These are phyloP conservation scores for Parelbella ahira DNA, from an alignment of 2,888 invertebrate species.

Conservation along the genomic window DNA sequence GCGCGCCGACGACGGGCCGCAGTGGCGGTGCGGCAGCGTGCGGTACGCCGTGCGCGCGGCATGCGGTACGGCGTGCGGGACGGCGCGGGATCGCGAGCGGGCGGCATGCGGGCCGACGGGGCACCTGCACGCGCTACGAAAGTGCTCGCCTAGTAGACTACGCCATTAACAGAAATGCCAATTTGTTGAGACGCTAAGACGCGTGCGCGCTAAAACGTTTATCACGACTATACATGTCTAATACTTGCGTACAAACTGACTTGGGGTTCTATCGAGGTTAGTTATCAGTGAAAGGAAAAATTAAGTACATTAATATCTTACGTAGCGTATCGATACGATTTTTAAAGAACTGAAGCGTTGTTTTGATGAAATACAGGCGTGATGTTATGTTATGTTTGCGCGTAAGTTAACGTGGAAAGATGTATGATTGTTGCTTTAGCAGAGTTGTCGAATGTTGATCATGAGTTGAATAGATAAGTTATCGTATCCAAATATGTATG, in stretches of 20 bases:
- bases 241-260: not conserved
- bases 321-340: too few relatives aligned
- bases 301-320: not conserved
- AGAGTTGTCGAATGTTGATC: too few relatives aligned
- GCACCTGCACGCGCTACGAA: slow-evolving; percentile 48
- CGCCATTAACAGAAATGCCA: slow-evolving; percentile 39
- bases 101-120: slow-evolving; percentile 15
- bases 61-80: slow-evolving; percentile 27
- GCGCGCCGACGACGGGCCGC: slow-evolving; percentile 21
- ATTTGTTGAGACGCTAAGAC: slow-evolving; percentile 1
- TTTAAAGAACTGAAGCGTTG: too few relatives aligned
- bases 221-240: slow-evolving; percentile 2
- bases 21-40: too few relatives aligned
- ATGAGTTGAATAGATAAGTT: too few relatives aligned
- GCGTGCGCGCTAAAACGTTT: slow-evolving; percentile 3
- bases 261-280: slow-evolving; percentile 6
- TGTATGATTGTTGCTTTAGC: too few relatives aligned
- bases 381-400: too few relatives aligned
- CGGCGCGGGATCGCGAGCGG: too few relatives aligned
- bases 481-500: too few relatives aligned
- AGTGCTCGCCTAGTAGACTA: slow-evolving; percentile 44
- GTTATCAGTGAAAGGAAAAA: slow-evolving; percentile 3
- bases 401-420: too few relatives aligned
- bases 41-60: slow-evolving; percentile 15
- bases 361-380: too few relatives aligned